A percentile compares a stretch with the other conserved stretches of the same genome.
Conservation (phyloP, 2,113 vertebrate species). For the Martes martes region DNA sequence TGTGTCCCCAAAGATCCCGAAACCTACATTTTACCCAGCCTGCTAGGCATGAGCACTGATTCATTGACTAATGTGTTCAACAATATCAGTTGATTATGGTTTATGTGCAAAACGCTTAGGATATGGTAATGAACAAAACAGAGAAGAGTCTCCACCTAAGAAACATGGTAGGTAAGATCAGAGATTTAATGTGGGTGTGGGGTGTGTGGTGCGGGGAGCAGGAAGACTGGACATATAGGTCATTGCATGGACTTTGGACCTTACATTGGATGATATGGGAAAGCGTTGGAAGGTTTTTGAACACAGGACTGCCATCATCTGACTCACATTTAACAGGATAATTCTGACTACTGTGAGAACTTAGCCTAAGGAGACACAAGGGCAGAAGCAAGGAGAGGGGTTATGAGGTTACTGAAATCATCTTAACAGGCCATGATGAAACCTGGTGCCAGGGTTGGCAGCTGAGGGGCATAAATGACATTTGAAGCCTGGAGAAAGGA, state of each 20-base stretch:
- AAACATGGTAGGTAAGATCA: background rate
- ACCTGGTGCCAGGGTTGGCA: background rate
- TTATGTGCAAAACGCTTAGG: background rate
- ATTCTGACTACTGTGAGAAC: background rate
- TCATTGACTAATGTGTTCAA: background rate
- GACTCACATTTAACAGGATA: background rate
- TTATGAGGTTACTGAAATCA: background rate
- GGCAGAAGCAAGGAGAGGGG: background rate
- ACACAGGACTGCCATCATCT: background rate
- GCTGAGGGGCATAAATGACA: background rate
- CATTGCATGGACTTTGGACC: background rate
- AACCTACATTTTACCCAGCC: background rate
- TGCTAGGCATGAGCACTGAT: background rate
- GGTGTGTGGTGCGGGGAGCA: background rate
- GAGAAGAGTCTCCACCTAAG: background rate
- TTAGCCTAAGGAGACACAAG: background rate
- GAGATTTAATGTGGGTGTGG: background rate
- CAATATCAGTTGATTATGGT: background rate
- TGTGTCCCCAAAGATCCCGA: background rate
- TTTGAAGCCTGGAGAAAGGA: background rate
- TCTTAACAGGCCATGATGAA: background rate
- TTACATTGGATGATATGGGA: background rate
- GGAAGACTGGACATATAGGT: background rate
- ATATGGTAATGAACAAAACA: background rate
- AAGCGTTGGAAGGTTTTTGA: background rate